These are phyloP conservation scores for Poecilia wingei DNA, from an alignment of 2,797 vertebrate species.

Conservation along the genomic window DNA sequence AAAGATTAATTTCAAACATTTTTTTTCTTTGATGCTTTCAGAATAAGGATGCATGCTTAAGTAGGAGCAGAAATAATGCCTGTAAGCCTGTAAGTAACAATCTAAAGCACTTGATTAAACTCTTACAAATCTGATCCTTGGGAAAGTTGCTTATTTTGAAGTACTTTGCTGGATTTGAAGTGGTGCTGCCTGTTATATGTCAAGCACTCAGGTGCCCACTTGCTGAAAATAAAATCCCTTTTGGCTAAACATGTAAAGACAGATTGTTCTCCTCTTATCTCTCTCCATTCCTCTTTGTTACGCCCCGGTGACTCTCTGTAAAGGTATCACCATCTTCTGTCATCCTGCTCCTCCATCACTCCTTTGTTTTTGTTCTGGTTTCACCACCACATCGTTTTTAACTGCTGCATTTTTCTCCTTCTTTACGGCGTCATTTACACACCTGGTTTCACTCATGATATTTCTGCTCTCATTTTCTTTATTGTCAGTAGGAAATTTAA, in stretches of 20 bases:
- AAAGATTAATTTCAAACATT: neutral
- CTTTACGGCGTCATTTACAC: conserved; percentile 2
- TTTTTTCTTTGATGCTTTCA: conserved; percentile 5
- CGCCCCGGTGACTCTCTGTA: conserved; percentile 52
- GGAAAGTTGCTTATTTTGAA: conserved; percentile 40
- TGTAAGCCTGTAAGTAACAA: conserved; percentile 4
- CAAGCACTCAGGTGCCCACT: conserved; percentile 43
- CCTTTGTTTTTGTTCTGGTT: conserved; percentile 34
- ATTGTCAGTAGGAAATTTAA: neutral
- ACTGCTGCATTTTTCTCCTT: conserved; percentile 25
- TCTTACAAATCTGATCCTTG: conserved; percentile 18
- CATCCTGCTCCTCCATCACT: conserved; percentile 45
- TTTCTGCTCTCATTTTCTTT: conserved; percentile 4
- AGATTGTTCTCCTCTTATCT: conserved; percentile 55
- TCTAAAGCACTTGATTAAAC: conserved; percentile 32
- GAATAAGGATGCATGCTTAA: neutral
- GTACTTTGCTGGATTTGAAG: conserved; percentile 45
- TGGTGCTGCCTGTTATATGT: conserved; percentile 49
- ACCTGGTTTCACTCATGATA: conserved; percentile 21
- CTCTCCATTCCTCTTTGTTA: conserved; percentile 50
- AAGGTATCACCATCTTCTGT: conserved; percentile 49
- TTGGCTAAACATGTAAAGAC: conserved; percentile 59
- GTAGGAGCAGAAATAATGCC: conserved; percentile 1
- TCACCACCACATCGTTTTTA: conserved; percentile 46
- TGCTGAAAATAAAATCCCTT: conserved; percentile 44